phyloP scores from a whole-genome alignment of 2,797 vertebrate genomes.

The Gobionotothen gibberifrons region DNA sequence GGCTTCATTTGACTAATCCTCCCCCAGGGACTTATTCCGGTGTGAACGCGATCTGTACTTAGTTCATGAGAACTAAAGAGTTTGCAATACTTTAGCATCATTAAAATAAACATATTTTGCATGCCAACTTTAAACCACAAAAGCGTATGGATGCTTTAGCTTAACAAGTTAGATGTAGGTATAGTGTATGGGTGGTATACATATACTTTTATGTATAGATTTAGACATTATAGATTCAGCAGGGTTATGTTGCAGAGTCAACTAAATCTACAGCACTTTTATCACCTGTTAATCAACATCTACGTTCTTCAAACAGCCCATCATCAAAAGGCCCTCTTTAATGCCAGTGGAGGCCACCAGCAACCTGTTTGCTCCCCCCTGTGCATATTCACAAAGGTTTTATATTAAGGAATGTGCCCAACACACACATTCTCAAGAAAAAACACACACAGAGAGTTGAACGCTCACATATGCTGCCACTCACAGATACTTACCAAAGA shows the following conservation, averaged over 20 bases:
- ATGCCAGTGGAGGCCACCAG: background rate
- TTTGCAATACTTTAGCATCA: background rate
- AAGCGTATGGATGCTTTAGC: background rate
- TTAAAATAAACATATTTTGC: background rate
- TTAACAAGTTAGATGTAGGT: background rate
- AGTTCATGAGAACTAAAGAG: too few species aligned
- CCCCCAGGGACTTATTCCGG: too few species aligned
- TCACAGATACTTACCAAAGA: constrained; percentile 62
- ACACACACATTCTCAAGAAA: constrained; percentile 27
- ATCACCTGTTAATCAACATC: constrained; percentile 1
- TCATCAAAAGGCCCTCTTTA: background rate
- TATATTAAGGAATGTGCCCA: constrained; percentile 18
- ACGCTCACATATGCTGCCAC: constrained; percentile 57
- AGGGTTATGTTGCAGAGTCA: background rate
- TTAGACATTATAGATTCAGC: background rate
- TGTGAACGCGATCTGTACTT: too few species aligned
- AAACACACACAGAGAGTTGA: constrained; percentile 10
- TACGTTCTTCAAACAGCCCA: background rate
- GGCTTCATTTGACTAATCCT: too few species aligned
- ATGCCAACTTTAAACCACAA: background rate
- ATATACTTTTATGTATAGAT: background rate
- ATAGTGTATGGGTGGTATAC: too few species aligned
- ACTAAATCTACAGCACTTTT: background rate
- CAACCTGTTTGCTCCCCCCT: constrained; percentile 3
- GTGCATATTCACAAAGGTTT: constrained; percentile 11